Evolutionary conservation across 2,113 vertebrate species (phyloP).

Genomic region (Zonotrichia leucophrys): DNA sequence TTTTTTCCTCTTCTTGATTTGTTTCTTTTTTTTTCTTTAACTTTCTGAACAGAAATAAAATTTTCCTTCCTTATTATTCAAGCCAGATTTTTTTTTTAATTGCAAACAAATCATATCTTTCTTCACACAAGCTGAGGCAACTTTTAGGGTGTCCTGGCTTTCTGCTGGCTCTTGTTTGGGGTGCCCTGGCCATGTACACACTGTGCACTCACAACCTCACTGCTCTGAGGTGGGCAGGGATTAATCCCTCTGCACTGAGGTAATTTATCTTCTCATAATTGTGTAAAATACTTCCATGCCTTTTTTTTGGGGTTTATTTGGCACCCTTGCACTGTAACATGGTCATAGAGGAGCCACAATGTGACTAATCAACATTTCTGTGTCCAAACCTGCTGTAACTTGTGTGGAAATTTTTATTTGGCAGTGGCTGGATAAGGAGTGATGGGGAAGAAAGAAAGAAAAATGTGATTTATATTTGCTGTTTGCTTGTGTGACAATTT

Average conservation of each 20-base stretch:
- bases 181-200: not conserved
- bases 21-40: not conserved
- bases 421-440: not conserved
- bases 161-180: not conserved
- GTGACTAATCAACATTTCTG: not conserved
- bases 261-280: not conserved
- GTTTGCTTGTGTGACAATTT: not conserved
- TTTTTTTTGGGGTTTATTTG: not conserved
- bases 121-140: not conserved
- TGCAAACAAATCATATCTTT: not conserved
- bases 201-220: not conserved
- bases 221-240: not conserved
- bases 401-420: not conserved
- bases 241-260: accelerated
- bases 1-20: not conserved
- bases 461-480: not conserved
- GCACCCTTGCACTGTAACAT: not conserved
- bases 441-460: not conserved
- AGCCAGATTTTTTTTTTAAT: not conserved
- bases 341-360: not conserved
- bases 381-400: not conserved
- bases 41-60: not conserved
- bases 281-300: not conserved
- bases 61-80: not conserved
- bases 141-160: not conserved